Evolutionary conservation across 1,140 invertebrate species (phyloP), one percentile per base, ranked within the genome.

Genomic region (Camponotus pennsylvanicus): DNA sequence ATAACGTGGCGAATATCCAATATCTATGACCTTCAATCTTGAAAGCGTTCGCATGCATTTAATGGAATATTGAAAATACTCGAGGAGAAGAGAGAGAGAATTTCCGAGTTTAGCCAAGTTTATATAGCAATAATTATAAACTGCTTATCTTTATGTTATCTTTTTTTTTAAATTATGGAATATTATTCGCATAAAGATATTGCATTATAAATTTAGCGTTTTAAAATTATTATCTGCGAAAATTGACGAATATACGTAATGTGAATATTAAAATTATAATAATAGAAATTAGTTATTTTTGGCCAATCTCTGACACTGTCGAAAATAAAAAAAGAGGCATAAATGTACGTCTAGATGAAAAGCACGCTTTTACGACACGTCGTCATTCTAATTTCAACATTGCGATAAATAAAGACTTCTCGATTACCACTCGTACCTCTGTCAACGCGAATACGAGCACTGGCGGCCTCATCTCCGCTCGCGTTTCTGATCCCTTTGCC

Each of bases 401-500:
- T n/a, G 73, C 49, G 34, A 71, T 87, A 87, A 89, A 89, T 89
- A 89, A 89, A 87, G 79, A 40, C 77, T 86, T 76, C 66, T 59
- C 71, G 79, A 89, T 86, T 86, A 86, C 85, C 86, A 59, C 64
- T 66, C 69, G 69, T 87, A 85, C 82, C 52, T 77, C 75, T 69
- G 71, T 86, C 82, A 85, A 55, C 83, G 73, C 67, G 66, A 15
- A 70, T 69, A 86, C 71, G 63, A 57, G 63, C 71, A n/a, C 49
- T 59, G 77, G 27, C 52, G 40, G 34, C 40, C n/a, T 57, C 34
- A 40, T 78, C 66, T 67, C 69, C 34, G 27, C 49, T 13, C 61
- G 32, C 89, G 90, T 87, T 92, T 70, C 79, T 82, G 90, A 15
- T 89, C 84, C 86, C 92, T 93, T 94, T 92, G 93, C 90, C 92